Evolutionary conservation across 35 echinoderm and acorn worm genomes (phyloP).

Genomic region (Hemicentrotus pulcherrimus): DNA sequence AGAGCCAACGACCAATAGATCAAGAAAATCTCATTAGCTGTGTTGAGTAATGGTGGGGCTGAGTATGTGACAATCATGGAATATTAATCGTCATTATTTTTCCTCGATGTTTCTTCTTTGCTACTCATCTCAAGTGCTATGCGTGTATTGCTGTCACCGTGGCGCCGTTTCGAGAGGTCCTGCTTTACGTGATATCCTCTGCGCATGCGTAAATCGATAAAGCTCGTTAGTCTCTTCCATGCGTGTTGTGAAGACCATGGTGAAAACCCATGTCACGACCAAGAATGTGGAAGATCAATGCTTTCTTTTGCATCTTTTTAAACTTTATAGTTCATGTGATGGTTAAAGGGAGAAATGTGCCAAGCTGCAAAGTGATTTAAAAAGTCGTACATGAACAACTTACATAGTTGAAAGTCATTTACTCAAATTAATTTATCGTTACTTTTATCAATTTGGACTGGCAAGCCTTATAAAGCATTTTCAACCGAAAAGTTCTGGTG

Average conservation of each 20-base stretch:
- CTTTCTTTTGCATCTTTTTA: neutral
- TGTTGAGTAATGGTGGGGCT: conserved; percentile 16
- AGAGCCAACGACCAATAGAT: neutral
- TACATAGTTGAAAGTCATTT: neutral
- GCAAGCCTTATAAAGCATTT: no score
- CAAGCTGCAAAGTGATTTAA: neutral
- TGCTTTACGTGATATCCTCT: neutral
- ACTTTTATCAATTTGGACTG: no score
- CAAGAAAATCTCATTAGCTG: conserved; percentile 18
- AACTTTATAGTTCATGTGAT: neutral
- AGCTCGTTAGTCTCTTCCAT: neutral
- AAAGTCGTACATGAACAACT: neutral
- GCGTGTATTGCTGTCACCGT: neutral
- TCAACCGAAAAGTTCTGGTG: no score
- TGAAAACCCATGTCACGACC: neutral
- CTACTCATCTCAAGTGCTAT: neutral
- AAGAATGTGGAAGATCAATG: neutral
- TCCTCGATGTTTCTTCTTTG: conserved; percentile 11
- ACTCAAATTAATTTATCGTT: no score
- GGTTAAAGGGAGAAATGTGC: neutral
- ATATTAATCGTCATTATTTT: conserved; percentile 13
- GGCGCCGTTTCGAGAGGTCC: neutral
- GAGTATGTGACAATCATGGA: conserved; percentile 17
- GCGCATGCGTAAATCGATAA: neutral
- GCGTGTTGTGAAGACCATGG: neutral